Percentiles rank a stretch among this genome's conserved stretches.
Conservation (phyloP, 2,797 vertebrate species). For the Okamejei kenojei region DNA sequence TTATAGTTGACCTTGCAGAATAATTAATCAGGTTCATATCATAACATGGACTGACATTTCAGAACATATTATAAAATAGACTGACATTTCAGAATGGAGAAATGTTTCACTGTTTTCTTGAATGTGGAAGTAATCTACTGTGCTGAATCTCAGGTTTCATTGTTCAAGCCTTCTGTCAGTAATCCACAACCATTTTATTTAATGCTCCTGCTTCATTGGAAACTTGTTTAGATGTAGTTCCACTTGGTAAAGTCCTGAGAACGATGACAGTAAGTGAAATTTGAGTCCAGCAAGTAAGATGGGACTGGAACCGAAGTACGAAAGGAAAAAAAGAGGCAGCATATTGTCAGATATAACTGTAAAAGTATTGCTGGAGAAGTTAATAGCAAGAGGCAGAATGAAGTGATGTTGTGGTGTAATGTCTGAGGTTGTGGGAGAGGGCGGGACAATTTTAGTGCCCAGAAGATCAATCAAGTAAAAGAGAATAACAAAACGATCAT, state of each 20-base stretch:
- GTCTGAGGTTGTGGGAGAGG: no score
- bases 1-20: neutral
- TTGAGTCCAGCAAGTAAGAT: neutral
- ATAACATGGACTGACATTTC: neutral
- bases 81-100: neutral
- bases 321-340: neutral
- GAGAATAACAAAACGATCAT: no score
- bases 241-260: neutral
- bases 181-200: neutral
- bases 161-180: neutral
- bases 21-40: neutral
- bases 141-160: neutral
- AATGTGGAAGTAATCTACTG: neutral
- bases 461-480: no score
- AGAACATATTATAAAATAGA: neutral
- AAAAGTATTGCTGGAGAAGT: neutral
- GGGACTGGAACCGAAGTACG: neutral
- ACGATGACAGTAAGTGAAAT: neutral
- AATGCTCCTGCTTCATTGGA: neutral
- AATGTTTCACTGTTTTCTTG: neutral
- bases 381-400: neutral
- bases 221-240: neutral
- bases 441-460: no score
- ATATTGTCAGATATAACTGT: neutral
- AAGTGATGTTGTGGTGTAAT: no score